Conservation (phyloP, 2,888 invertebrate genomes). For the Athalia cordata region DNA sequence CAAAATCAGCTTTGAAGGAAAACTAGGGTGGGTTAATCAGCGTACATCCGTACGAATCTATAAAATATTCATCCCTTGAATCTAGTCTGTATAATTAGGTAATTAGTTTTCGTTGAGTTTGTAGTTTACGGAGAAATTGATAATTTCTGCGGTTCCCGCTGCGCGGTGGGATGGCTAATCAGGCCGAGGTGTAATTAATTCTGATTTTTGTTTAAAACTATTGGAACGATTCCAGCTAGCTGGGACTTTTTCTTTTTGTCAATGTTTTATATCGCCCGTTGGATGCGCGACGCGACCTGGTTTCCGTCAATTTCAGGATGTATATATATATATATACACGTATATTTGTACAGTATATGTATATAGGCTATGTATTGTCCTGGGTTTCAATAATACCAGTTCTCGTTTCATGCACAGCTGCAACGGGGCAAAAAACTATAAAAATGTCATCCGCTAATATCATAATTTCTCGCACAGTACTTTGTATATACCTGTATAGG, state of each 20-base stretch:
- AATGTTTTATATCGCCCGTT: constrained; percentile 7
- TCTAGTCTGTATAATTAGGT: no score
- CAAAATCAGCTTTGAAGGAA: no score
- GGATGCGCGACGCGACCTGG: constrained; percentile 13
- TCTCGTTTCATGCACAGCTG: no score
- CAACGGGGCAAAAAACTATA: no score
- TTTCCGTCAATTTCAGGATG: constrained; percentile 24
- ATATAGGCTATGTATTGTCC: neutral
- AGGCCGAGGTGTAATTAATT: constrained; percentile 25
- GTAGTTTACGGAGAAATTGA: neutral
- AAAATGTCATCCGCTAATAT: no score
- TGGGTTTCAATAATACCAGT: no score
- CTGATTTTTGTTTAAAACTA: constrained; percentile 28
- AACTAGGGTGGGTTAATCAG: no score
- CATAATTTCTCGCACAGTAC: no score
- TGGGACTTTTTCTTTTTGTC: neutral
- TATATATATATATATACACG: neutral
- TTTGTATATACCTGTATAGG: no score
- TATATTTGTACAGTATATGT: neutral
- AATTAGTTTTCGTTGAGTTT: neutral
- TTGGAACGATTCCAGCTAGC: constrained; percentile 18
- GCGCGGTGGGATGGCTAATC: neutral
- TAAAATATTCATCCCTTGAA: no score
- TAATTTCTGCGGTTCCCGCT: neutral
- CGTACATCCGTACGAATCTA: no score